Base-by-base conservation (phyloP, 2,113 vertebrate genomes). In the Sceloporus tristichus region DNA sequence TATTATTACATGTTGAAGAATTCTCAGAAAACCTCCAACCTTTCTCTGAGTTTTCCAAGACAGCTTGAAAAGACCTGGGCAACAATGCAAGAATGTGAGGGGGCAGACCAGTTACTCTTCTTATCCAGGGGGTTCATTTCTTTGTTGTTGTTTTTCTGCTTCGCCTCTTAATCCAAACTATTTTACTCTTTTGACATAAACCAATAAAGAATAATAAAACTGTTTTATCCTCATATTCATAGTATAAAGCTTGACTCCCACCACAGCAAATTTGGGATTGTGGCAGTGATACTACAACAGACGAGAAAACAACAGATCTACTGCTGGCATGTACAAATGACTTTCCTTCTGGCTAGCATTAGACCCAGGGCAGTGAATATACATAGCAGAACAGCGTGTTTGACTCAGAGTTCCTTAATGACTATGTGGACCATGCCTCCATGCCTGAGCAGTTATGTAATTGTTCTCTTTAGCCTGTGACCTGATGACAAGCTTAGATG, bases 381-480 rank as follows among this genome's bases (percentile, higher is more conserved):
- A 68, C 1, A 3, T 1, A 68, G 27, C 7, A 13, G 8, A 91
- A 78, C 73, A 92, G 86, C 53, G 59, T 34, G 40, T 80, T 82
- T 38, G 53, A 87, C 25, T 85, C 87, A 27, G 40, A 48, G 68
- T 0, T 91, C 89, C 85, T 89, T 79, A 83, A 48, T 65, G 81
- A 88, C 56, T 59, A 73, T 2, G 79, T 68, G 65, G 1, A 27
- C 0, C 19, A 23, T 65, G 85, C 48, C 87, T 89, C 68, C 80
- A 68, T 48, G 86, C 56, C 34, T 65, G 3, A 34, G n/a, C 85
- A 82, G 74, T 93, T 90, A 91, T 1, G 79, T 74, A 92, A 86
- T 89, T 77, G 70, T 82, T 85, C 86, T 81, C 91, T 93, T 92
- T 65, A 87, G 85, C 85, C 85, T 81, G 54, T 87, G 92, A 94